Conservation (phyloP, 2,113 vertebrate species). For the Terrapene triunguis region DNA sequence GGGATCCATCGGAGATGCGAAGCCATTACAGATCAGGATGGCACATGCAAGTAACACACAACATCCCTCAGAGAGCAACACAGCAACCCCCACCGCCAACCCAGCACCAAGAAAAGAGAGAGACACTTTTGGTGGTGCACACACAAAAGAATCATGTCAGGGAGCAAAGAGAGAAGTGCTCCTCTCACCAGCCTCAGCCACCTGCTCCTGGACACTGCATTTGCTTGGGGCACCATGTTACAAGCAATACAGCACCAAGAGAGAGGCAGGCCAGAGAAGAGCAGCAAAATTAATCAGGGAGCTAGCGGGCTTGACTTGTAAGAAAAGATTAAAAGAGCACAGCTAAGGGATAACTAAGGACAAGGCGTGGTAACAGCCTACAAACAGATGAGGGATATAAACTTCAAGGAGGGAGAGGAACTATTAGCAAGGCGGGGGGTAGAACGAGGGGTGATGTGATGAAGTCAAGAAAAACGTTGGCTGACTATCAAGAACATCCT, state of each 20-base stretch:
- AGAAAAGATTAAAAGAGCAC: neutral
- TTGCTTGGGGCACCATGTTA: neutral
- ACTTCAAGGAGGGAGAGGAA: neutral
- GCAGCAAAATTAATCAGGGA: neutral
- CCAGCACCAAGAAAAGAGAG: neutral
- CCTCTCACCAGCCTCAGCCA: neutral
- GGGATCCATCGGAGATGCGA: neutral
- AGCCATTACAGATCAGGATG: neutral
- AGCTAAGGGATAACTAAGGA: neutral
- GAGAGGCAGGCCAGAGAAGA: neutral
- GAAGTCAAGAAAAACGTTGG: neutral
- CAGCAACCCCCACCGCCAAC: neutral
- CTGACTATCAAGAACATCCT: neutral
- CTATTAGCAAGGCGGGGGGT: neutral
- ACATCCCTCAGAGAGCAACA: fast-evolving
- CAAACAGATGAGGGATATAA: neutral
- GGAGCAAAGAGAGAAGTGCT: neutral
- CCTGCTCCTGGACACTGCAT: neutral
- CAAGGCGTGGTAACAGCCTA: neutral
- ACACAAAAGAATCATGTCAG: neutral
- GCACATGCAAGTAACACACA: neutral
- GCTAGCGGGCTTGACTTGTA: neutral
- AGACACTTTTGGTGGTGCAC: neutral
- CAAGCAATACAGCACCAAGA: fast-evolving
- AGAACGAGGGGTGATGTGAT: neutral